Conservation (phyloP, 2,888 invertebrate genomes). For the Drosophila conformis region DNA sequence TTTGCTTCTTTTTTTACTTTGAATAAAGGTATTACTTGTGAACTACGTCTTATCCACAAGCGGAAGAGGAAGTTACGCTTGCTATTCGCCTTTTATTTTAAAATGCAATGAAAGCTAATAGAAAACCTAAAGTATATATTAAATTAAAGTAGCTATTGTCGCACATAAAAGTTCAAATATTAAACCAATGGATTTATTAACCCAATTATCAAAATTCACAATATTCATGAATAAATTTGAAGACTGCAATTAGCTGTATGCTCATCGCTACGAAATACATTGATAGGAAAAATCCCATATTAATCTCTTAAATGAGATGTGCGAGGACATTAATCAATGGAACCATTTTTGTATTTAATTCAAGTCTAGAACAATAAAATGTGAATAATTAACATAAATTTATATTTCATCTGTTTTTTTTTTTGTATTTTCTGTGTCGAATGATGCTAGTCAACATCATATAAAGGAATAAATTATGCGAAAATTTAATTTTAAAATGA, state of each 20-base stretch:
- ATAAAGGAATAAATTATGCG: too few species aligned
- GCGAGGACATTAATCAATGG: background rate
- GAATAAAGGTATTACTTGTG: background rate
- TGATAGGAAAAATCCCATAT: background rate
- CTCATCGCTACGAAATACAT: background rate
- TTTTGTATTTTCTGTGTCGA: background rate
- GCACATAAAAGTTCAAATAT: background rate
- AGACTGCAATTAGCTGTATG: background rate
- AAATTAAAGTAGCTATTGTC: background rate
- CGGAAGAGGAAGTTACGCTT: background rate
- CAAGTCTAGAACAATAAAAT: background rate
- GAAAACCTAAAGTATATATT: background rate
- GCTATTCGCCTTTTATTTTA: background rate
- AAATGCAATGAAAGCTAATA: background rate
- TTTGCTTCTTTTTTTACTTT: slow-evolving; percentile 6
- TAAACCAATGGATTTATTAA: background rate
- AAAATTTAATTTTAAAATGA: background rate
- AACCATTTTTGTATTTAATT: background rate
- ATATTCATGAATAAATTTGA: background rate
- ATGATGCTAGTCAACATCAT: background rate
- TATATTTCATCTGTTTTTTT: background rate
- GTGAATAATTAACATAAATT: background rate
- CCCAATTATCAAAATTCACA: background rate
- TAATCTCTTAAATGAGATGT: background rate
- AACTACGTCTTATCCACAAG: background rate